Conservation (phyloP, 2,888 invertebrate genomes). For the Hydrotaea cyrtoneurina region DNA sequence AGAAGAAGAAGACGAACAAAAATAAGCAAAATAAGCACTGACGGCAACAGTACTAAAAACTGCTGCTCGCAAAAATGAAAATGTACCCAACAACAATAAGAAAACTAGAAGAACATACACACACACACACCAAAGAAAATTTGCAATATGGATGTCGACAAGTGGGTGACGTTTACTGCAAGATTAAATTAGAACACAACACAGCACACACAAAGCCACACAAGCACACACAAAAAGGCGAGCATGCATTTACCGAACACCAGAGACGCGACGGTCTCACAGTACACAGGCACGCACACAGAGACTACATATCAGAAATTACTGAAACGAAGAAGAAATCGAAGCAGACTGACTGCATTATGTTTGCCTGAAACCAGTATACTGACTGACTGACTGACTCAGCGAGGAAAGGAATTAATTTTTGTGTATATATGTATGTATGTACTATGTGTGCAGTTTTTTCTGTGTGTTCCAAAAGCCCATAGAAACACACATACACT, state of each 20-base stretch:
- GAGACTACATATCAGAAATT: not conserved
- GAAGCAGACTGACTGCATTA: conserved; percentile 42
- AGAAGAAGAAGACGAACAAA: not conserved
- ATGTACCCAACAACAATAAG: conserved; percentile 34
- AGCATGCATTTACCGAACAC: not conserved
- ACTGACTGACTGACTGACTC: too few relatives aligned
- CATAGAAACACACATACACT: conserved; percentile 3
- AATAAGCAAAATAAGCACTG: not conserved
- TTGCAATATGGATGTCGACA: conserved; percentile 53
- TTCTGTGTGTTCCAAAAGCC: not conserved
- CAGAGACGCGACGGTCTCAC: not conserved
- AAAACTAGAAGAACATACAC: not conserved
- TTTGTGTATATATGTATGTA: too few relatives aligned
- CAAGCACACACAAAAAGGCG: conserved; percentile 12
- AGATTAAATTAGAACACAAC: conserved; percentile 60
- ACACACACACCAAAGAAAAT: conserved; percentile 26
- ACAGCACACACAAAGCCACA: conserved; percentile 6
- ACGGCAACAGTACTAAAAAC: conserved; percentile 38
- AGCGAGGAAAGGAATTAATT: conserved; percentile 30
- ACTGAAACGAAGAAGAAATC: not conserved
- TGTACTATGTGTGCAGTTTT: not conserved
- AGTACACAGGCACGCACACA: not conserved
- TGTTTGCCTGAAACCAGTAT: conserved; percentile 8
- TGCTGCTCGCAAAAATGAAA: conserved; percentile 2
- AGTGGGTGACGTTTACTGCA: conserved; percentile 66